phyloP scores from a whole-genome alignment of 2,113 vertebrate species.

The Gnathonemus longibarbis region DNA sequence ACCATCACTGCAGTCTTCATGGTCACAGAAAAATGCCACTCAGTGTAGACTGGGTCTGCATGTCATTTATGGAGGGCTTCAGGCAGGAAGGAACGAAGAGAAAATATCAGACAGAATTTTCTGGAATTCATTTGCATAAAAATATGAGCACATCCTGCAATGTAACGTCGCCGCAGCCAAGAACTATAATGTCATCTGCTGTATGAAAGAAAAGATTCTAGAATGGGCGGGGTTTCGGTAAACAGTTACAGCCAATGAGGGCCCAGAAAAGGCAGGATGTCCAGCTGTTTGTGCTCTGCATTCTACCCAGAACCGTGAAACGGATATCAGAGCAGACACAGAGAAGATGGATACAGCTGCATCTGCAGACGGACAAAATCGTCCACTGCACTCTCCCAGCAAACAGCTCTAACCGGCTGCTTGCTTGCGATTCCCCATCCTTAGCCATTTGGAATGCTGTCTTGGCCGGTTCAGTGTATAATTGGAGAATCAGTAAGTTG shows the following conservation, averaged over 20 bases:
- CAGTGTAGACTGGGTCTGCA: not conserved
- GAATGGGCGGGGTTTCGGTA: not conserved
- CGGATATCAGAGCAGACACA: not conserved
- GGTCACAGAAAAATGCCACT: not conserved
- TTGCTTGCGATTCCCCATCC: not conserved
- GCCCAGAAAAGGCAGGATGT: not conserved
- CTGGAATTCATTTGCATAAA: not conserved
- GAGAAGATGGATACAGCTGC: not conserved
- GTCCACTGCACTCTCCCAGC: not conserved
- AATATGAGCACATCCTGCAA: not conserved
- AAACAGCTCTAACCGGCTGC: not conserved
- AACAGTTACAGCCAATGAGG: not conserved
- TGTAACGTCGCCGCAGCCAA: not conserved
- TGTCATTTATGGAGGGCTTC: not conserved
- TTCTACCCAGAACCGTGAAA: not conserved
- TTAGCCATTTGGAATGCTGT: not conserved
- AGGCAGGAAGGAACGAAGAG: not conserved
- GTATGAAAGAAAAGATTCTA: not conserved
- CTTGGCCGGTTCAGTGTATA: not conserved
- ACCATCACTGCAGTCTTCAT: not conserved
- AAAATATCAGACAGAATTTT: not conserved
- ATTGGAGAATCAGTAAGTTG: not conserved
- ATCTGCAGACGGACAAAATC: not conserved
- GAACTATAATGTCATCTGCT: not conserved
- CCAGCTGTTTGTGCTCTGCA: not conserved